Conservation (phyloP, 2,797 vertebrate genomes). For the Geotria australis region DNA sequence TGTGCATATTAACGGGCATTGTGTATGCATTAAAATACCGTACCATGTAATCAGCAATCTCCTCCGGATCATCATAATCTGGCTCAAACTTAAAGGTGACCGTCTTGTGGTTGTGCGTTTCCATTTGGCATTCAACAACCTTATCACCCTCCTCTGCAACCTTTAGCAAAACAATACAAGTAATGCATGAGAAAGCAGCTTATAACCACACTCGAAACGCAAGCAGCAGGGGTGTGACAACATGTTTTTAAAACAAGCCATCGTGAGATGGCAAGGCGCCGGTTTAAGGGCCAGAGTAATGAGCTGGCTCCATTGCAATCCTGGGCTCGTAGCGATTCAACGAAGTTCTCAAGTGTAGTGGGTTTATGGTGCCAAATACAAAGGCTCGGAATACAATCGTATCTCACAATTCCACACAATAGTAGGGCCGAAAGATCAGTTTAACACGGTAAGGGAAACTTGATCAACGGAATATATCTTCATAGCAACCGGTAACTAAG, state of each 20-base stretch:
- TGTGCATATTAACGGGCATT: no score
- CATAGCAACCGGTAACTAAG: no score
- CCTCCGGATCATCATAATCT: slow-evolving; percentile 81
- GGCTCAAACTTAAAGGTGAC: slow-evolving; percentile 96
- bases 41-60: slow-evolving; percentile 94
- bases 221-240: background rate
- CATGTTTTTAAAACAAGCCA: background rate
- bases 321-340: background rate
- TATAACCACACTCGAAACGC: slow-evolving; percentile 1
- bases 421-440: no score
- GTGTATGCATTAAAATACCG: slow-evolving; percentile 1
- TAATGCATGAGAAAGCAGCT: background rate
- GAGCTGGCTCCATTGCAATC: no score
- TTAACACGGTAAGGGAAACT: no score
- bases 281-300: no score
- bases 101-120: slow-evolving; percentile 98
- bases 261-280: no score
- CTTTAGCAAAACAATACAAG: slow-evolving; percentile 11
- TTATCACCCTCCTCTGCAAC: slow-evolving; percentile 88
- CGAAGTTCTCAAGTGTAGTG: background rate
- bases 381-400: no score
- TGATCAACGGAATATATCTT: no score
- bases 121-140: slow-evolving; percentile 94
- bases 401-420: no score
- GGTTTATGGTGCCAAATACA: no score